Conservation (phyloP, 1,140 invertebrate species). For the Polypedilum vanderplanki region DNA sequence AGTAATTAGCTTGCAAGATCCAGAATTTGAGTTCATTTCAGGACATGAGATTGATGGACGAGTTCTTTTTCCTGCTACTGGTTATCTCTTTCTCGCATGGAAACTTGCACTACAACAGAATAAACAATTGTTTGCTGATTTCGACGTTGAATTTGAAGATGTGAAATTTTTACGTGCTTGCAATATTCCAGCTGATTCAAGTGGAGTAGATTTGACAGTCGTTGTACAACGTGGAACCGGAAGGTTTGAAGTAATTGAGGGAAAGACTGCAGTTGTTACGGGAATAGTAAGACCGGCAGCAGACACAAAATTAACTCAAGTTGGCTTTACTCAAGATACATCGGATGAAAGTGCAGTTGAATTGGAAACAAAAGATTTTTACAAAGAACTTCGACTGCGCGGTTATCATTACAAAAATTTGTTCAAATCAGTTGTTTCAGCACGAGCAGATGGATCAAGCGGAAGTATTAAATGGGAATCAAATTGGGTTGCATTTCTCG, state of each 20-base stretch:
- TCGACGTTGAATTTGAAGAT: slow-evolving; percentile 80
- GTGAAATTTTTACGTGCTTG: slow-evolving; percentile 77
- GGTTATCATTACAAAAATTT: slow-evolving; percentile 76
- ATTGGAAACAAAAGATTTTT: slow-evolving; percentile 68
- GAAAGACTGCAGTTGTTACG: slow-evolving; percentile 65
- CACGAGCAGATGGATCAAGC: slow-evolving; percentile 43
- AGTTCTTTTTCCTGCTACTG: slow-evolving; percentile 85
- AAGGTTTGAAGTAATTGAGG: slow-evolving; percentile 67
- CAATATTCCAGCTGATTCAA: slow-evolving; percentile 58
- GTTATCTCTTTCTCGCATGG: slow-evolving; percentile 57
- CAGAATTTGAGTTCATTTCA: slow-evolving; percentile 63
- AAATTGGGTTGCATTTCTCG: slow-evolving; percentile 90
- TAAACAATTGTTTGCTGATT: slow-evolving; percentile 58
- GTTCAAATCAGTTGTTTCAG: slow-evolving; percentile 39
- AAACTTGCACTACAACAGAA: slow-evolving; percentile 69
- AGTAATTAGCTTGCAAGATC: slow-evolving; percentile 50
- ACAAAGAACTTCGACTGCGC: slow-evolving; percentile 82
- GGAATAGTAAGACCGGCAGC: slow-evolving; percentile 56
- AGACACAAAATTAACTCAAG: slow-evolving; percentile 45
- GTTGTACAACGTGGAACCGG: slow-evolving; percentile 77
- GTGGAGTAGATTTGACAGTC: slow-evolving; percentile 64
- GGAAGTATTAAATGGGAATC: slow-evolving; percentile 56
- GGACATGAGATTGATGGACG: slow-evolving; percentile 88
- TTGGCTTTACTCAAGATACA: slow-evolving; percentile 29
- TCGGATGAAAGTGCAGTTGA: slow-evolving; percentile 40